Conservation (phyloP, 1,140 invertebrate species). For the Papilio polyxenes region DNA sequence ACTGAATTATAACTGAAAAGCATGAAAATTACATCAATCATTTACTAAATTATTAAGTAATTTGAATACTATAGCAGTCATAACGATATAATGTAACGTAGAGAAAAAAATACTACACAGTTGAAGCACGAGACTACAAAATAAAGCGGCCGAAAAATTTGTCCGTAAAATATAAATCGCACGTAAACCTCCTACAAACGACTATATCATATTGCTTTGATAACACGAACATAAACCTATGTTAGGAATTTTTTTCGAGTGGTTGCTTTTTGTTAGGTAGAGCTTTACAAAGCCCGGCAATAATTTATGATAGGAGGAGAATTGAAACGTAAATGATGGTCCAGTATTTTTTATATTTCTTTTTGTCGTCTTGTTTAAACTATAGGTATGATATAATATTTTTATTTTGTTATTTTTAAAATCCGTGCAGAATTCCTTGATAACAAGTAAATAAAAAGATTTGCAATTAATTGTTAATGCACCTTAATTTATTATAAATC, state of each 20-base stretch:
- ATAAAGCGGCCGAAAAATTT: not conserved
- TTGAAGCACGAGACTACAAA: not conserved
- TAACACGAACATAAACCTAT: conserved; percentile 19
- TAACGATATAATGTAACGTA: not conserved
- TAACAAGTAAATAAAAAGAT: not conserved
- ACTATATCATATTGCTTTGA: conserved; percentile 9
- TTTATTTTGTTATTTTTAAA: not conserved
- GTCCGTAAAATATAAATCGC: conserved; percentile 6
- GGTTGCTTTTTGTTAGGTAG: conserved; percentile 7
- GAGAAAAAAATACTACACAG: not conserved
- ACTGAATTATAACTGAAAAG: not conserved
- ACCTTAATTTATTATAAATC: too few species aligned
- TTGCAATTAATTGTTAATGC: too few species aligned
- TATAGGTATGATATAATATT: too few species aligned
- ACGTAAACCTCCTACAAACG: conserved; percentile 4
- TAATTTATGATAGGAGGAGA: not conserved
- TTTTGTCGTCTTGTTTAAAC: not conserved
- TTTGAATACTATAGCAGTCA: not conserved
- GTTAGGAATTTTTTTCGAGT: conserved; percentile 7
- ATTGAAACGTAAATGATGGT: not conserved
- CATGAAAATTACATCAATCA: not conserved
- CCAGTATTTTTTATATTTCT: not conserved
- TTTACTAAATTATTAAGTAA: not conserved
- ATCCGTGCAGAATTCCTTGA: not conserved
- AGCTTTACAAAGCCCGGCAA: not conserved